A percentile compares a stretch with the other conserved stretches of the same genome.
These are phyloP conservation scores for Capitulum mitella DNA, from an alignment of 2,888 invertebrate species.

Conservation along the genomic window DNA sequence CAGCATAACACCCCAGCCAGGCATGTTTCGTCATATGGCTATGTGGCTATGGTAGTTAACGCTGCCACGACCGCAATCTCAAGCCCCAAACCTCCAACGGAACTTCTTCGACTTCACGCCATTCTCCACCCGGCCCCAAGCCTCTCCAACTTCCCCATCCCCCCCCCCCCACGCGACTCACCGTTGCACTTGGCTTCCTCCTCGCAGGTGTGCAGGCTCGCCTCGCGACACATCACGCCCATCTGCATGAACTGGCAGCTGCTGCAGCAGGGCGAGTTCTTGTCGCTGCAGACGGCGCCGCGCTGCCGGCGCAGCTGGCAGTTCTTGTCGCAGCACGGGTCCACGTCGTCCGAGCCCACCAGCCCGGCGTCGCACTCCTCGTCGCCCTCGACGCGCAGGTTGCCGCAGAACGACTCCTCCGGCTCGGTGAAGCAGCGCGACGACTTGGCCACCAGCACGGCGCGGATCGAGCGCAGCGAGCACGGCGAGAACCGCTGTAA, in stretches of 20 bases:
- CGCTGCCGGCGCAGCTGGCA: conserved; percentile 74
- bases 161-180: too few species aligned
- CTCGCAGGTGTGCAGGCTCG: conserved; percentile 84
- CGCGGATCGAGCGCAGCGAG: conserved; percentile 81
- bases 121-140: too few species aligned
- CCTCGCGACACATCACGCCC: conserved; percentile 63
- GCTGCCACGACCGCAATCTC: too few species aligned
- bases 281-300: conserved; percentile 89
- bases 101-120: too few species aligned
- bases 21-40: too few species aligned
- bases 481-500: conserved; percentile 86
- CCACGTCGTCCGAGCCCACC: conserved; percentile 84
- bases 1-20: too few species aligned
- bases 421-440: conserved; percentile 87
- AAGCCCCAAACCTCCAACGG: too few species aligned
- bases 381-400: conserved; percentile 86
- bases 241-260: conserved; percentile 78
- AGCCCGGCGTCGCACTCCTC: conserved; percentile 96
- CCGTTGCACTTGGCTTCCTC: conserved; percentile 59
- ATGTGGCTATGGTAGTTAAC: too few species aligned
- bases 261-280: conserved; percentile 92
- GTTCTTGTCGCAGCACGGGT: conserved; percentile 86
- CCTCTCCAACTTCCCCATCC: too few species aligned
- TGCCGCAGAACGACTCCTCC: conserved; percentile 93
- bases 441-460: conserved; percentile 86